Conservation (phyloP, 2,888 invertebrate genomes). For the Sisyra nigra region DNA sequence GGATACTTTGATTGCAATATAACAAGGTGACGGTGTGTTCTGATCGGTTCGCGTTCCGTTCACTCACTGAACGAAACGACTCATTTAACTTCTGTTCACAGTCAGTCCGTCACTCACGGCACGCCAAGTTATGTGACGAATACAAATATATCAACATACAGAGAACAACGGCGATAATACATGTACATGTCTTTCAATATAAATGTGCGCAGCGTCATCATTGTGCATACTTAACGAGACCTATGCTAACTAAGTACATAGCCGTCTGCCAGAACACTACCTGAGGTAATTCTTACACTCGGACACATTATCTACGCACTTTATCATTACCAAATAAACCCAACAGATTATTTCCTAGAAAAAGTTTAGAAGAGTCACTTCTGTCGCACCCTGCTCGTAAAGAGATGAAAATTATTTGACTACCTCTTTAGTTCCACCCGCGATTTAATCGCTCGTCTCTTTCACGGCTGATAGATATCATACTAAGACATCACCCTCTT, state of each 20-base stretch:
- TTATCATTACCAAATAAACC: too few species aligned
- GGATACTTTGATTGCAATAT: constrained; percentile 6
- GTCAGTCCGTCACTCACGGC: constrained; percentile 17
- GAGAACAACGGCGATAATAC: not conserved
- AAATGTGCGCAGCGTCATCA: constrained; percentile 9
- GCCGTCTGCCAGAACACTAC: not conserved
- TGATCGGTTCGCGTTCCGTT: not conserved
- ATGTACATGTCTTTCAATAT: not conserved
- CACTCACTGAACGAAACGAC: constrained; percentile 8
- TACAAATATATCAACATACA: constrained; percentile 21
- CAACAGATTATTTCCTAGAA: not conserved
- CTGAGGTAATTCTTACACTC: not conserved
- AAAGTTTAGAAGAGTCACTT: too few species aligned
- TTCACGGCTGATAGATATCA: too few species aligned
- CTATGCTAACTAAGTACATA: constrained; percentile 4
- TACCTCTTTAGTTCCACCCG: too few species aligned
- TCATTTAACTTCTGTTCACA: constrained; percentile 11
- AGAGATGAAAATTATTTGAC: too few species aligned
- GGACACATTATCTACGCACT: too few species aligned
- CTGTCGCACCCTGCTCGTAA: too few species aligned
- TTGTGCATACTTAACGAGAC: constrained; percentile 17
- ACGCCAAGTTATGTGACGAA: constrained; percentile 22
- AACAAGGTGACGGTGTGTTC: constrained; percentile 8
- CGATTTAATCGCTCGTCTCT: too few species aligned
- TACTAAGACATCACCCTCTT: too few species aligned